Percentiles rank a stretch among this genome's conserved stretches.
Evolutionary conservation across 2,113 vertebrate species (phyloP).

Genomic region (Erythrocebus patas): DNA sequence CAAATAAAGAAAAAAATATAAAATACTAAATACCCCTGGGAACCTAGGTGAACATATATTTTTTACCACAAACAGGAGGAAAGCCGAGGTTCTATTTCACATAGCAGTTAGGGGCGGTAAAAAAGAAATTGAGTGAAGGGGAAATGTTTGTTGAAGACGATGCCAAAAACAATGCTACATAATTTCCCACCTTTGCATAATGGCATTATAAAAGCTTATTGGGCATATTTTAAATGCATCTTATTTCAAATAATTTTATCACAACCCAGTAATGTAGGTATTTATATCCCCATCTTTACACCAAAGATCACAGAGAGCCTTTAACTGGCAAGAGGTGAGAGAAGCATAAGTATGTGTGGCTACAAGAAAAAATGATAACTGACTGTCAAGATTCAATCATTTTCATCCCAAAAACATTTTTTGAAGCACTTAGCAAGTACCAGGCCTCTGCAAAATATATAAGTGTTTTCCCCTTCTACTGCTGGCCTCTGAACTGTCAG

Average conservation of each 20-base stretch:
- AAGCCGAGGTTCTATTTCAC: not conserved
- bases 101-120: not conserved
- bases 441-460: not conserved
- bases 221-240: not conserved
- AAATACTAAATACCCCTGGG: not conserved
- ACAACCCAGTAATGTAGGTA: not conserved
- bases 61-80: not conserved
- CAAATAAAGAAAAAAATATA: not conserved
- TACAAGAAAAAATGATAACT: not conserved
- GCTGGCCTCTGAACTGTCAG: not conserved
- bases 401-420: not conserved
- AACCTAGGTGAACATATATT: not conserved
- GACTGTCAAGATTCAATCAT: not conserved
- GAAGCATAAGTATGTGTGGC: not conserved
- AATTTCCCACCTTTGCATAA: not conserved
- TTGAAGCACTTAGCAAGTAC: not conserved
- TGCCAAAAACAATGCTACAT: not conserved
- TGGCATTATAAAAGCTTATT: not conserved
- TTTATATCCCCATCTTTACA: not conserved
- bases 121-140: not conserved
- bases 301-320: not conserved
- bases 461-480: not conserved
- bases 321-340: not conserved
- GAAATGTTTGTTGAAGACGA: not conserved
- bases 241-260: not conserved